Evolutionary conservation across 1,140 invertebrate genomes (phyloP), one percentile per base, ranked within the genome.

Genomic region (Eumaeus atala): DNA sequence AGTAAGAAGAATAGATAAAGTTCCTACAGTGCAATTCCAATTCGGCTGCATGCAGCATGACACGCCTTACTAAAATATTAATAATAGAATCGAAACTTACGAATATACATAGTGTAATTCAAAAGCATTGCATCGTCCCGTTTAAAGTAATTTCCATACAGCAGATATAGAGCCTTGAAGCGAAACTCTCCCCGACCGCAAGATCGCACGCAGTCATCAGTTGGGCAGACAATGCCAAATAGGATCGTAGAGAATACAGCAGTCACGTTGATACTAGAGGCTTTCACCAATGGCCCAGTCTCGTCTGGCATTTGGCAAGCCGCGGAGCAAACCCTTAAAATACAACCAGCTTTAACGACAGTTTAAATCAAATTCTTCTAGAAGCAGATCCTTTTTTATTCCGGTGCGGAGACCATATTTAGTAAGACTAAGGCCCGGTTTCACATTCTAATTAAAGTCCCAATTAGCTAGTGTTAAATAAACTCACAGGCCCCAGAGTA

Each of bases 301-400:
- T 79, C 70, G 0, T 67, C 61, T 0, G 71, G 71, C 64, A 84
- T 63, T 48, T 84, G 78, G 48, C 72, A 74, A 0, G 81, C 78
- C 7, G 81, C 81, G 6, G 72, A 70, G 48, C 77, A 82, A 8
- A 83, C 79, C 47, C 81, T 84, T 56, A 1, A 49, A 56, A 51
- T 33, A 48, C 12, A 55, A 48, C 21, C 6, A 3, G 21, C 21
- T 28, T 28, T 28, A 28, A 28, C 21, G 21, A 6, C 2, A 28
- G n/a, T n/a, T 28, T 2, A 28, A 28, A 28, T 28, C 21, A 28
- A 28, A 28, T 28, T 28, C 6, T 28, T 28, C 6, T 28, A 28
- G n/a, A n/a, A n/a, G n/a, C n/a, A n/a, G n/a, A n/a, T n/a, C n/a
- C n/a, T n/a, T n/a, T n/a, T n/a, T n/a, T n/a, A n/a, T n/a, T n/a